Percentiles rank a stretch among this genome's conserved stretches.
Conservation (phyloP, 2,113 vertebrate genomes). For the Ramphastos sulfuratus region DNA sequence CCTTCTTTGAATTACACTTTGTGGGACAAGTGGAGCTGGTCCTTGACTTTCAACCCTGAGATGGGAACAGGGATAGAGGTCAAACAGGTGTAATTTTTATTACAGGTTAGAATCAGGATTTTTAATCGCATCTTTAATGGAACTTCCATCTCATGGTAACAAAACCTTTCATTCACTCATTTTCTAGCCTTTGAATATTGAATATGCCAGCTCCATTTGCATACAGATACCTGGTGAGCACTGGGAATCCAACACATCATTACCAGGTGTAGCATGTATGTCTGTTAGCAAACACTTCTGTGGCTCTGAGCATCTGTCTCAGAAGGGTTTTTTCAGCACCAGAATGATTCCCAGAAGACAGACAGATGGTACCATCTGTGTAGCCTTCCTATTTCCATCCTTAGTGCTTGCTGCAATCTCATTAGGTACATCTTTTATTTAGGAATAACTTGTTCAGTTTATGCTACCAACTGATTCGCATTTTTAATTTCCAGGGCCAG, state of each 20-base stretch:
- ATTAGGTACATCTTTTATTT: background rate
- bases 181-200: fast-evolving
- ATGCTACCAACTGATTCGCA: background rate
- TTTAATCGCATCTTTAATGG: background rate
- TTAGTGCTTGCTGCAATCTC: background rate
- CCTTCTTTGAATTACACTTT: background rate
- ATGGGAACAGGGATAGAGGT: background rate
- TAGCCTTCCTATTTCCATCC: background rate
- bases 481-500: background rate
- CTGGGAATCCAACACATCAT: background rate
- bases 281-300: background rate
- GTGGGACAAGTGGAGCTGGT: background rate
- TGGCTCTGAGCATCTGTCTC: background rate
- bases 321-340: background rate
- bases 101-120: background rate
- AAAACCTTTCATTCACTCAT: background rate
- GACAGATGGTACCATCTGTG: constrained; percentile 15
- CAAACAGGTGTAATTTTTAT: background rate
- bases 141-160: background rate
- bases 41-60: background rate
- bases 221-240: background rate
- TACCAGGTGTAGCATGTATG: background rate
- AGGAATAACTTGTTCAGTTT: background rate
- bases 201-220: background rate
- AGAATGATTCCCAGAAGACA: background rate